These are phyloP conservation scores for Heliothis subflexa DNA, from an alignment of 1,140 invertebrate genomes.

Conservation along the genomic window DNA sequence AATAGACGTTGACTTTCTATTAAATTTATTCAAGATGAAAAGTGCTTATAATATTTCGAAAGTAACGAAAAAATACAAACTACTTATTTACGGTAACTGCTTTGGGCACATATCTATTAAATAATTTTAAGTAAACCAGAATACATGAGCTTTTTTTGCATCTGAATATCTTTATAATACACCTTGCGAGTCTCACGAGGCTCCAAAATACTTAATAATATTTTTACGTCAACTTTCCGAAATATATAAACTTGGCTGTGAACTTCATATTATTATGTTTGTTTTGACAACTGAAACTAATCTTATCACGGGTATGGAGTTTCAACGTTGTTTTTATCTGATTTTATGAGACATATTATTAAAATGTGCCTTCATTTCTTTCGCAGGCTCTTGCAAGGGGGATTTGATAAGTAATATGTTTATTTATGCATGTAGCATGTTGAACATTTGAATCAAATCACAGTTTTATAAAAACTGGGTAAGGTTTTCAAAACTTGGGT, in stretches of 20 bases:
- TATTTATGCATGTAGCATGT: neutral
- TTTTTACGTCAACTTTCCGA: constrained; percentile 54
- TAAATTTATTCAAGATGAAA: too few species aligned
- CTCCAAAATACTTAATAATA: constrained; percentile 62
- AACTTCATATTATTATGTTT: constrained; percentile 52
- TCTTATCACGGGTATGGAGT: constrained; percentile 54
- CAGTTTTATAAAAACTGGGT: too few species aligned
- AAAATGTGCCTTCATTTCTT: constrained; percentile 38
- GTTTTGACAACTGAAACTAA: constrained; percentile 56
- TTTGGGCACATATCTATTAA: too few species aligned
- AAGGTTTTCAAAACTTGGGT: too few species aligned
- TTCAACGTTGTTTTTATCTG: constrained; percentile 52
- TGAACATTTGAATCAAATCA: too few species aligned
- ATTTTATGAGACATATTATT: constrained; percentile 46
- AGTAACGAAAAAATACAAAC: too few species aligned
- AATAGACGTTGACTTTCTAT: too few species aligned
- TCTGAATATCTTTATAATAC: constrained; percentile 2
- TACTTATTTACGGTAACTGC: too few species aligned
- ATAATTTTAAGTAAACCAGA: too few species aligned
- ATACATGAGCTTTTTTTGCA: neutral
- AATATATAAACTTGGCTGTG: constrained; percentile 60
- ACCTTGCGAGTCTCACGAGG: constrained; percentile 42
- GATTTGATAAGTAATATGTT: constrained; percentile 41
- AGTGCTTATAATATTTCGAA: too few species aligned
- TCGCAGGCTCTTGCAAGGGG: neutral